Base-by-base conservation (phyloP, 2,113 vertebrate species). In the Hylia prasina region DNA sequence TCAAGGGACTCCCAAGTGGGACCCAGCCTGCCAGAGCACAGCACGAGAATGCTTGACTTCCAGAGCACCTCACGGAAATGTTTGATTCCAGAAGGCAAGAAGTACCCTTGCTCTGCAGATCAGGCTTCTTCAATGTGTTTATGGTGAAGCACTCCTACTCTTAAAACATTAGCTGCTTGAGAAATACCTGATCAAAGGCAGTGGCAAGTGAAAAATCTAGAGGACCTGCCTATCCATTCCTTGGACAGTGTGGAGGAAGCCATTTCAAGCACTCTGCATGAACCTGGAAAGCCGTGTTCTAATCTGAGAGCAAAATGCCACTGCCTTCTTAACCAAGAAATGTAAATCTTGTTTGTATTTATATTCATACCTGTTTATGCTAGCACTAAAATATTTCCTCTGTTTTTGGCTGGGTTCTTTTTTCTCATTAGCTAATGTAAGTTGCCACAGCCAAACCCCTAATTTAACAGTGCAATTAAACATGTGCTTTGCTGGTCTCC, bases 351-450 rank as follows among this genome's bases (percentile, higher is more conserved):
- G 65, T 93, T 94, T 93, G 91, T 93, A 71, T 90, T 95, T 94
- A 64, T 93, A 94, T 88, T 93, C 85, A 92, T 75, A 71, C n/a
- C 28, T 89, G 68, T 93, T 95, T 93, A 83, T 65, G 64, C 91
- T 81, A 75, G 85, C 77, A 86, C 95, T 82, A 89, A 92, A 95
- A 83, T 92, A 90, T 96, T 95, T 96, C 94, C 94, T 96, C 89
- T 95, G 80, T 35, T 96, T 96, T 87, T 23, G 42, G 80, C 70
- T 93, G 61, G 37, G 0, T 2, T 68, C 89, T 70, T 57, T 68
- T 93, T 64, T 54, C 90, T 92, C 83, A 89, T 93, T 96, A 94
- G 69, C 57, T 86, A 87, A 89, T 69, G 8, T 53, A 65, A 90
- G 83, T 51, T 94, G 90, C 90, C 83, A 84, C 65, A 96, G 82